A percentile compares a stretch with the other conserved stretches of the same genome.
Evolutionary conservation across 1,140 invertebrate genomes (phyloP).

Genomic region (Apocrypta bakeri): DNA sequence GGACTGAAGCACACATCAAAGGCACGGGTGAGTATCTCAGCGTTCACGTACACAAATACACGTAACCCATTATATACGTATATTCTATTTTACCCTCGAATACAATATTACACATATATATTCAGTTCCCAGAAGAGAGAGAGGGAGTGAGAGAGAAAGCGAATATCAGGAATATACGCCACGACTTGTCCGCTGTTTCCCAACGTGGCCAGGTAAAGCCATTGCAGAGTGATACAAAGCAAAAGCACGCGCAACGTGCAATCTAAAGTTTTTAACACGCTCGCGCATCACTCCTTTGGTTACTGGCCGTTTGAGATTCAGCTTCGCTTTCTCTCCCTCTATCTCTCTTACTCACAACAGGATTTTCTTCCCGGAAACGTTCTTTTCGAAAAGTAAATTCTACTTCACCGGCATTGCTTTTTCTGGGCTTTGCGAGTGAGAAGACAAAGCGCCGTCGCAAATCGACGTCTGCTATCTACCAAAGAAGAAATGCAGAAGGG

Average conservation of each 20-base stretch:
- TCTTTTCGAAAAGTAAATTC: slow-evolving; percentile 33
- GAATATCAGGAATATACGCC: too few species aligned
- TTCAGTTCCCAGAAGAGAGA: neutral
- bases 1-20: slow-evolving; percentile 86
- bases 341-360: slow-evolving; percentile 8
- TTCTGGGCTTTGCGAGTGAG: neutral
- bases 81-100: neutral
- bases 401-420: neutral
- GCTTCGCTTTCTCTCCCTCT: too few species aligned
- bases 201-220: too few species aligned
- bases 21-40: slow-evolving; percentile 79
- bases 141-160: too few species aligned
- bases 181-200: too few species aligned
- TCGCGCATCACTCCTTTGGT: neutral
- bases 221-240: too few species aligned
- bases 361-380: slow-evolving; percentile 41
- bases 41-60: neutral
- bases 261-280: slow-evolving; percentile 19
- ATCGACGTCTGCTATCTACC: neutral
- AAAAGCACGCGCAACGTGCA: slow-evolving; percentile 1
- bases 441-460: slow-evolving; percentile 33
- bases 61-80: too few species aligned
- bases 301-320: slow-evolving; percentile 26
- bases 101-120: neutral
- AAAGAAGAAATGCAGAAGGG: too few species aligned